Evolutionary conservation across 2,797 vertebrate genomes (phyloP), one percentile per base, ranked within the genome.

Genomic region (Poecile montanus): DNA sequence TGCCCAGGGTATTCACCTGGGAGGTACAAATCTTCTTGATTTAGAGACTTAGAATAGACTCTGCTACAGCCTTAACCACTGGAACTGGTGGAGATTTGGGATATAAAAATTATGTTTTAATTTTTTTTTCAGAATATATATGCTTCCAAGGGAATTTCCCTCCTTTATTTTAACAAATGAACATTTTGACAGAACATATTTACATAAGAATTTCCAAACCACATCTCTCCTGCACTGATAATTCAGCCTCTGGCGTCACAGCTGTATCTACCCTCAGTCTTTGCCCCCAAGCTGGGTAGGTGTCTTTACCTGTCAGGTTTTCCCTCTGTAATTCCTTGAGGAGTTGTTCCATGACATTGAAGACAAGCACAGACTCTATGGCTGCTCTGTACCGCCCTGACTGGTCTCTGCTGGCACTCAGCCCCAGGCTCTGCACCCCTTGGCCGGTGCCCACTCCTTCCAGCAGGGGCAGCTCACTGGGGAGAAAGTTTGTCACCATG

Each of bases 401-500:
- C 89, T 98, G 97, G 56, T 98, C 97, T 15, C 94, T 61, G 17
- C 90, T 92, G 76, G 97, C 96, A 53, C 97, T 97, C 21, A 98
- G 97, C 67, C 97, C 99, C 97, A 97, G 98, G 92, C 99, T 98
- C 92, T 98, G 98, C 88, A 98, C 95, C 17, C 98, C 98, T 87
- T 97, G 98, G 50, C 98, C 97, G 0, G 97, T 95, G 89, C 98
- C 96, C 60, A 99, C 85, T 10, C 98, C 99, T 4, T 99, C 98
- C 83, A 99, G 96, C 32, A 99, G 97, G 19, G 98, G 95, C 13
- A 99, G 96, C 61, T 99, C 99, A 7, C 97, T 95, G n/a, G 99
- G 98, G 66, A 98, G 97, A 94, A 98, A 99, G 94, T 97, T 98
- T 8, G 99, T 98, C 92, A 99, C 99, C 98, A 99, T 99, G 96